A percentile compares a stretch with the other conserved stretches of the same genome.
phyloP scores from a whole-genome alignment of 2,113 vertebrate species.

The Peromyscus polionotus region DNA sequence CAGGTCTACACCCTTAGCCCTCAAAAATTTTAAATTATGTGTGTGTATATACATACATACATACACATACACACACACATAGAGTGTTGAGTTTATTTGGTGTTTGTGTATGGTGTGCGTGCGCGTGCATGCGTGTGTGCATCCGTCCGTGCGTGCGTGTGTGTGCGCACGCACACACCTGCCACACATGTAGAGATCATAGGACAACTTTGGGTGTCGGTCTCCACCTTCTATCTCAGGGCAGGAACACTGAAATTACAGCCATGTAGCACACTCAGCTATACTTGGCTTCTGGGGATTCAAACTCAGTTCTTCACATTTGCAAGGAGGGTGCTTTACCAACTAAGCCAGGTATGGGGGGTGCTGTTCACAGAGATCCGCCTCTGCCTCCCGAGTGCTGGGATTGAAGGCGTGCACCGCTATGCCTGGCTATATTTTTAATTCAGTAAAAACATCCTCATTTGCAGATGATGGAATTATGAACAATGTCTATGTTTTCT shows the following conservation, averaged over 20 bases:
- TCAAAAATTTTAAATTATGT: neutral
- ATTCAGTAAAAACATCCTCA: neutral
- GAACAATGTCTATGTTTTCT: constrained; percentile 13
- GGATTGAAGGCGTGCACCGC: no score
- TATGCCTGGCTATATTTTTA: no score
- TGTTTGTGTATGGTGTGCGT: neutral
- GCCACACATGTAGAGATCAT: neutral
- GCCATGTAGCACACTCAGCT: neutral
- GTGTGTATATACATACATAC: neutral
- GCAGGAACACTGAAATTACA: neutral
- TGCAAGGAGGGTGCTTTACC: neutral
- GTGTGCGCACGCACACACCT: neutral
- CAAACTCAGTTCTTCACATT: neutral
- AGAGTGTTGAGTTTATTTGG: neutral
- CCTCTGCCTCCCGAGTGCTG: no score
- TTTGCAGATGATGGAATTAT: neutral
- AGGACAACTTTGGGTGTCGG: neutral
- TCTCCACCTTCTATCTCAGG: neutral
- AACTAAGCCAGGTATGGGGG: neutral
- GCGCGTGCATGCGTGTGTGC: no score
- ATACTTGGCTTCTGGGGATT: neutral
- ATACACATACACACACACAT: neutral
- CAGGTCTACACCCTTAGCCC: neutral
- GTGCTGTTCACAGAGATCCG: no score
- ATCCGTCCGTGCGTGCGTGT: neutral